phyloP scores from a whole-genome alignment of 2,797 vertebrate species.

The Chromobotia macracanthus region DNA sequence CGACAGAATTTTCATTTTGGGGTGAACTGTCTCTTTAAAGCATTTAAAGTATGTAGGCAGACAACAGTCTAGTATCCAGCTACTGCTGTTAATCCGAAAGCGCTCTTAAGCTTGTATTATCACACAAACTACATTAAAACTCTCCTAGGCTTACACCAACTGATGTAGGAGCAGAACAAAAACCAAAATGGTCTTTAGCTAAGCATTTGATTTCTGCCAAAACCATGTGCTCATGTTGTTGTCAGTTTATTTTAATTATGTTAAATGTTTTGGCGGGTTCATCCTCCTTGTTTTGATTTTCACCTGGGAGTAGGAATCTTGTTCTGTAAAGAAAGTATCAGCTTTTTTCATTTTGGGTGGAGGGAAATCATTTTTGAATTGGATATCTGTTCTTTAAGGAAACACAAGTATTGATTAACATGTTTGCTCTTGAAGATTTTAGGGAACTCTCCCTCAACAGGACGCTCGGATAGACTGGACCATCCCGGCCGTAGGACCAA shows the following conservation, averaged over 20 bases:
- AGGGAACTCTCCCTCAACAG: slow-evolving; percentile 86
- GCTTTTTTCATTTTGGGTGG: slow-evolving; percentile 60
- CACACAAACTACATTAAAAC: slow-evolving; percentile 4
- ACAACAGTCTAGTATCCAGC: not conserved
- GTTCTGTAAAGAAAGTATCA: slow-evolving; percentile 66
- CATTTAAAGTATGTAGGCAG: not conserved
- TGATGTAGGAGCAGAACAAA: slow-evolving; percentile 64
- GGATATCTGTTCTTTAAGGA: slow-evolving; percentile 52
- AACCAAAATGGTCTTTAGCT: slow-evolving; percentile 84
- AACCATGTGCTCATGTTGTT: slow-evolving; percentile 72
- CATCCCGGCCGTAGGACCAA: slow-evolving; percentile 81
- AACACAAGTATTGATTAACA: slow-evolving; percentile 27
- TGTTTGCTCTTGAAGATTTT: slow-evolving; percentile 85
- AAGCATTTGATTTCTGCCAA: slow-evolving; percentile 71
- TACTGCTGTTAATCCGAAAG: not conserved
- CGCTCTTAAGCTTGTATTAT: slow-evolving; percentile 17
- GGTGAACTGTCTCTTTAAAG: not conserved
- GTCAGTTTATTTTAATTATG: slow-evolving; percentile 74
- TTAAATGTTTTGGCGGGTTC: slow-evolving; percentile 67
- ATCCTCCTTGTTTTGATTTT: slow-evolving; percentile 65
- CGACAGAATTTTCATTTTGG: not conserved
- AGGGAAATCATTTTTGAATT: slow-evolving; percentile 60
- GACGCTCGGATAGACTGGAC: slow-evolving; percentile 83
- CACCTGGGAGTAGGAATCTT: slow-evolving; percentile 51
- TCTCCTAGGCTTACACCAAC: not conserved